Base-by-base conservation (phyloP, 1,140 invertebrate species). In the Cyphomyrmex costatus region DNA sequence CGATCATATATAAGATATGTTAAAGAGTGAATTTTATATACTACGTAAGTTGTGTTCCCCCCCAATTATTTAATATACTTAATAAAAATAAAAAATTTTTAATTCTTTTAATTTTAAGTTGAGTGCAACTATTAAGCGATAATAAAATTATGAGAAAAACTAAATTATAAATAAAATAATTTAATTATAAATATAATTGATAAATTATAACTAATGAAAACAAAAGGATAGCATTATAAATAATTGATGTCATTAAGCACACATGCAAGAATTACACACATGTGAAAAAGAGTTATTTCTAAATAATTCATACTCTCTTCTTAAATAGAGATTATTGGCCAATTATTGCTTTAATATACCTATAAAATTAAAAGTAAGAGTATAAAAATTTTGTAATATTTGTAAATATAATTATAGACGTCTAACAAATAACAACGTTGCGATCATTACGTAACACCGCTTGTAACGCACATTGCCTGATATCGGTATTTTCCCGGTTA, bases 401-500 rank as follows among this genome's bases (percentile, higher is more conserved):
- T 56, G 19, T 61, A 12, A 65, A 49, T 33, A 56, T 36, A 66
- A 66, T 65, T 65, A 21, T 14, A 46, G 36, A 63, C 36, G 27
- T 65, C 7, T 16, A 4, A 36, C n/a, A 16, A 4, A 36, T 14
- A 16, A 79, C 30, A 4, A 7, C 8, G 36, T 68, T 68, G 8
- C 27, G 8, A 33, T 66, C 16, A 7, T 78, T 24, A 66, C 12
- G 14, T 49, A 68, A 79, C 61, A 24, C 4, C 21, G 30, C n/a
- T 66, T 19, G 30, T n/a, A 51, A 19, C 16, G 16, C 14, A n/a
- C n/a, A 16, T 66, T 51, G 19, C 27, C 36, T 7, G 61, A 79
- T 79, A 79, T 68, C 63, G 77, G 8, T 3, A 66, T 24, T 79
- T 36, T 53, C 42, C 12, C 7, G 16, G 42, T 79, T 78, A 63